Conservation (phyloP, 2,113 vertebrate genomes). For the Sialia sialis region DNA sequence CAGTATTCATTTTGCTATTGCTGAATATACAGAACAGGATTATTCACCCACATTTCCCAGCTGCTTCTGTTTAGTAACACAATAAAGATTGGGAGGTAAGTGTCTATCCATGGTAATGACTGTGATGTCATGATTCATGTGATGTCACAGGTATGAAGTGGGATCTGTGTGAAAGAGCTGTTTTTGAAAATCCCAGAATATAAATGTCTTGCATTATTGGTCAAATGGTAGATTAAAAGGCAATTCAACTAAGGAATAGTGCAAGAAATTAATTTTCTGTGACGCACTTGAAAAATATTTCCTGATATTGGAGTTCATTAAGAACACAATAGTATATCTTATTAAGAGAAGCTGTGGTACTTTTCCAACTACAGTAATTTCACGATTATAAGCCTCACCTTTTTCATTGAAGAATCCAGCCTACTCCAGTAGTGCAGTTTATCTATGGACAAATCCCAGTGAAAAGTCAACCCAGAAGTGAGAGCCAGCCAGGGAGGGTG, state of each 20-base stretch:
- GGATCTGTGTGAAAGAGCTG: not conserved
- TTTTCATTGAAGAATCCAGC: too few relatives aligned
- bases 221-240: not conserved
- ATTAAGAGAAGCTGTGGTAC: not conserved
- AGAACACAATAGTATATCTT: not conserved
- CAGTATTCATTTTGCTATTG: constrained; percentile 51
- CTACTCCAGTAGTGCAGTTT: too few relatives aligned
- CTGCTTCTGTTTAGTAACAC: constrained; percentile 51
- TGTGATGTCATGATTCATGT: constrained; percentile 25
- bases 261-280: not conserved
- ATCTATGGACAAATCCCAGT: too few relatives aligned
- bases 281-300: not conserved
- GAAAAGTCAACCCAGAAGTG: too few relatives aligned
- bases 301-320: not conserved
- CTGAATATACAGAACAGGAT: constrained; percentile 49
- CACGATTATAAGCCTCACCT: too few relatives aligned
- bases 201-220: not conserved
- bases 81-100: constrained; percentile 21
- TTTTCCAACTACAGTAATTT: too few relatives aligned
- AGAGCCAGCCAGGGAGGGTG: too few relatives aligned
- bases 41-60: constrained; percentile 60
- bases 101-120: constrained; percentile 9
- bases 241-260: not conserved
- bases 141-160: not conserved
- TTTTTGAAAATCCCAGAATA: not conserved